A percentile compares a stretch with the other conserved stretches of the same genome.
These are phyloP conservation scores for Alouatta caraya DNA, from an alignment of 2,797 vertebrate genomes.

Conservation along the genomic window DNA sequence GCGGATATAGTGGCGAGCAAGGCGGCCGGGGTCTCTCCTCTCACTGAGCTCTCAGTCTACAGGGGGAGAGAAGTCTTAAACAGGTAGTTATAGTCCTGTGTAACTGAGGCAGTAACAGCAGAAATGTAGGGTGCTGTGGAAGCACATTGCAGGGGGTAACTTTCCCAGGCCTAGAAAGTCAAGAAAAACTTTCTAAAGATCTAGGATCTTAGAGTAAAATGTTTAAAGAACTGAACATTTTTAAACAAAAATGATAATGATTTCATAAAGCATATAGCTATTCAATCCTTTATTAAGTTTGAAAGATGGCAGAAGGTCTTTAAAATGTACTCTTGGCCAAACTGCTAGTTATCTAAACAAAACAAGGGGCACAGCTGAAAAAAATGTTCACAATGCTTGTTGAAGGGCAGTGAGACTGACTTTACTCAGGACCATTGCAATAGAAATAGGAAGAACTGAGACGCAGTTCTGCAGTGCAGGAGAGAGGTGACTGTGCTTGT, in stretches of 20 bases:
- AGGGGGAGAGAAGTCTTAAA: too few species aligned
- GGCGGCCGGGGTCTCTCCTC: background rate
- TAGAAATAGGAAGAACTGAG: background rate
- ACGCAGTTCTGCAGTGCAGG: too few species aligned
- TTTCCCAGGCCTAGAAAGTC: background rate
- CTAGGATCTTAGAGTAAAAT: background rate
- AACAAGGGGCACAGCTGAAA: background rate
- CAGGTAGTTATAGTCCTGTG: accelerated
- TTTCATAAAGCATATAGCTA: constrained; percentile 20
- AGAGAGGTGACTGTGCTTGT: background rate
- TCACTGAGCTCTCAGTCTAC: background rate
- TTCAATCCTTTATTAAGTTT: constrained; percentile 34
- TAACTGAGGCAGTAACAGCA: accelerated
- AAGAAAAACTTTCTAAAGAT: background rate
- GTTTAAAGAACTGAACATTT: background rate
- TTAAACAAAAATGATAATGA: background rate
- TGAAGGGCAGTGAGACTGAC: background rate
- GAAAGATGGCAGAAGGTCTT: background rate
- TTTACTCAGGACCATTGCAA: background rate
- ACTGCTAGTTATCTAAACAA: background rate
- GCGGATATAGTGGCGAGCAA: background rate
- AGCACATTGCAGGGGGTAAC: accelerated
- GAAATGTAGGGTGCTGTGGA: background rate
- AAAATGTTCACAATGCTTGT: background rate
- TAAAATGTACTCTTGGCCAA: background rate